phyloP scores from a whole-genome alignment of 2,113 vertebrate genomes.

The Hemiscyllium ocellatum region DNA sequence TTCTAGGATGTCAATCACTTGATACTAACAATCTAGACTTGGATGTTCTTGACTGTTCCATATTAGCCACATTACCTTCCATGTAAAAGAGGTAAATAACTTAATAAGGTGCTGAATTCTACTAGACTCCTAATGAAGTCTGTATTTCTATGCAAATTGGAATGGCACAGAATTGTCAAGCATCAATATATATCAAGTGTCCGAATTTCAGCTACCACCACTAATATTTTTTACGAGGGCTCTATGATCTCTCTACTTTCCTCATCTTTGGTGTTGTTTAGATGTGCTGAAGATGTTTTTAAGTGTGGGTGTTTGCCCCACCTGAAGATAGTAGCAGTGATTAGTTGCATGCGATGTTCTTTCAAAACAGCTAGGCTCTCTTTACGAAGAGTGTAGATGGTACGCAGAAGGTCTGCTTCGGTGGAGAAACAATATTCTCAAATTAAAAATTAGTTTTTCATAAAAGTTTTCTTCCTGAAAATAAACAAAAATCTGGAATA shows the following conservation, averaged over 20 bases:
- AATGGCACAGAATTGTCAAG: not conserved
- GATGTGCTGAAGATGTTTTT: not conserved
- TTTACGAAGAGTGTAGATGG: not conserved
- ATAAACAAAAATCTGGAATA: not conserved
- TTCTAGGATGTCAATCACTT: not conserved
- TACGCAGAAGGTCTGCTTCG: not conserved
- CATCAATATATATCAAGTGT: not conserved
- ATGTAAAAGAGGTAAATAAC: not conserved
- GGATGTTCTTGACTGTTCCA: not conserved
- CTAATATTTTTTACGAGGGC: not conserved
- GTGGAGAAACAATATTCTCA: not conserved
- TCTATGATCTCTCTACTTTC: not conserved
- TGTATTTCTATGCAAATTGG: not conserved
- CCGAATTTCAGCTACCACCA: not conserved
- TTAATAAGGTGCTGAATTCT: not conserved
- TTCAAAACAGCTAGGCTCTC: not conserved
- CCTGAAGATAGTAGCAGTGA: not conserved
- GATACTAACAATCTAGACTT: not conserved
- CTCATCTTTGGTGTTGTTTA: too few relatives aligned
- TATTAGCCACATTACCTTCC: not conserved
- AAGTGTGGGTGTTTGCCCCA: not conserved
- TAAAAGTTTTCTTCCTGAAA: not conserved
- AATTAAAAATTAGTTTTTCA: not conserved
- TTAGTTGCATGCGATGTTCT: not conserved
- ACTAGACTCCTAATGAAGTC: not conserved